These are phyloP conservation scores for Diplolepis rosae DNA, from an alignment of 2,888 invertebrate species.

Conservation along the genomic window DNA sequence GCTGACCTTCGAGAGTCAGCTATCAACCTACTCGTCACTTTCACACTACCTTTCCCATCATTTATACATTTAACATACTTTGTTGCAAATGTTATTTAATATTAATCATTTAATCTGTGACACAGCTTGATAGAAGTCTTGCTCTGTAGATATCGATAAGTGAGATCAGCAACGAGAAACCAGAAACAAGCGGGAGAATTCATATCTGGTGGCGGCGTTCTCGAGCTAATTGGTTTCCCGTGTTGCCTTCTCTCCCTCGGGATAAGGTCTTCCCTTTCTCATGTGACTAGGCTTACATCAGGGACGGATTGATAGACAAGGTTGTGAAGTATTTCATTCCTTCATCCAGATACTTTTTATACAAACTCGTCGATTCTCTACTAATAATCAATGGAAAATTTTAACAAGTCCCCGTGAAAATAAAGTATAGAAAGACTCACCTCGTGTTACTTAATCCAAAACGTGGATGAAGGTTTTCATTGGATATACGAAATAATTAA, in stretches of 20 bases:
- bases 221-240: conserved; percentile 73
- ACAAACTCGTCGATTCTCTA: neutral
- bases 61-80: neutral
- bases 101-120: no score
- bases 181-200: conserved; percentile 59
- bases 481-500: no score
- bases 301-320: conserved; percentile 7
- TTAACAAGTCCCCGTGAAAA: no score
- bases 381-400: neutral
- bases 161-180: conserved; percentile 21
- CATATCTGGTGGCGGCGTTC: conserved; percentile 67
- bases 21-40: conserved; percentile 44
- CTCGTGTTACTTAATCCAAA: neutral
- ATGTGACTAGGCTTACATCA: conserved; percentile 22
- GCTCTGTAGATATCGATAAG: conserved; percentile 44
- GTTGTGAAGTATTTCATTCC: neutral
- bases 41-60: conserved; percentile 2
- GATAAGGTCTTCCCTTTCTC: conserved; percentile 60
- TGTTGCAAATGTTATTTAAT: neutral
- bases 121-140: no score
- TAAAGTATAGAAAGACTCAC: neutral
- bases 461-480: no score
- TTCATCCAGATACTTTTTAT: neutral
- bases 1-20: conserved; percentile 53
- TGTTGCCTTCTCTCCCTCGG: conserved; percentile 68